A percentile compares a stretch with the other conserved stretches of the same genome.
These are phyloP conservation scores for Brachionus plicatilis DNA, from an alignment of 1,140 invertebrate species.

Conservation along the genomic window DNA sequence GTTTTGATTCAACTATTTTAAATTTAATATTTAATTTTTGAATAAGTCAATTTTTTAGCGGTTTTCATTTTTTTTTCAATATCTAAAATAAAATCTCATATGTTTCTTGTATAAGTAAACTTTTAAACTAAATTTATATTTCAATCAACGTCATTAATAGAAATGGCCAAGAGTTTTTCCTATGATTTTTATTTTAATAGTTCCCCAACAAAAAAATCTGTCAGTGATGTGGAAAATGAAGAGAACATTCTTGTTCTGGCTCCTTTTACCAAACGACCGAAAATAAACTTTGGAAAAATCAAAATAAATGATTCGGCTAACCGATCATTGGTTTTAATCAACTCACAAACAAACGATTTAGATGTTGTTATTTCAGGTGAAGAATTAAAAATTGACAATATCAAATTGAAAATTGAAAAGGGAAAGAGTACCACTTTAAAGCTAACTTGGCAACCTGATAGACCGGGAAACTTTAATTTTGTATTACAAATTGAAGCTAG, in stretches of 20 bases:
- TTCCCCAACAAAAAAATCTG: not conserved
- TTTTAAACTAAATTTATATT: no score
- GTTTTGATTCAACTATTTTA: no score
- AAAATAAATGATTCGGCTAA: not conserved
- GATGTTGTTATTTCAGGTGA: not conserved
- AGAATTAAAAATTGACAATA: constrained; percentile 17
- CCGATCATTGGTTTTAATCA: not conserved
- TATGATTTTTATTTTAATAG: not conserved
- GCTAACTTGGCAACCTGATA: constrained; percentile 21
- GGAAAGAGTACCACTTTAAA: not conserved
- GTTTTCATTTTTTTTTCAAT: no score
- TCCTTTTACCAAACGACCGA: constrained; percentile 27
- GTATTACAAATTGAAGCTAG: not conserved
- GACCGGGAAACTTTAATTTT: constrained; percentile 23
- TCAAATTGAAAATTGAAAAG: not conserved
- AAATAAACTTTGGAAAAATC: not conserved
- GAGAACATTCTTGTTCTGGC: not conserved
- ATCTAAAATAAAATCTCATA: no score
- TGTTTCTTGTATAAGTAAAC: no score
- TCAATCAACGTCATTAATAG: no score
- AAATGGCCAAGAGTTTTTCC: not conserved
- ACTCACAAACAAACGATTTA: not conserved
- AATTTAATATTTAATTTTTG: no score
- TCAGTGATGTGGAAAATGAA: not conserved
- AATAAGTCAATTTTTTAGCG: no score